Base-by-base conservation (phyloP, 1,140 invertebrate species). In the Scaptomyza hsui region DNA sequence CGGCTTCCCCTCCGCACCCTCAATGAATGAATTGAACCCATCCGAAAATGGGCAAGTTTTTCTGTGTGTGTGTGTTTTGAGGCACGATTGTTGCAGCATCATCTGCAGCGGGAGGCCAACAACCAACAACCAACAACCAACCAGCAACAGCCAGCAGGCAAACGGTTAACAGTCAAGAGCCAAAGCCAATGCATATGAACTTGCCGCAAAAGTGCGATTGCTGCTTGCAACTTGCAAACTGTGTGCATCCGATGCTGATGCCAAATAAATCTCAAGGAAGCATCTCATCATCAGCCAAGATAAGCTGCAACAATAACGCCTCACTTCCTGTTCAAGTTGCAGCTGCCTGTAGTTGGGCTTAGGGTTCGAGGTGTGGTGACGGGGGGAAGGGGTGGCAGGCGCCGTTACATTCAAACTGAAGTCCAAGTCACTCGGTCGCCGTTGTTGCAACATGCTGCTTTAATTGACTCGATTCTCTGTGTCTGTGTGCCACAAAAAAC, bases 251-350 rank as follows among this genome's bases (percentile, higher is more conserved):
- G 71, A 73, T 73, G 71, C 56, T 57, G 74, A 81, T 86, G 82
- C 78, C 82, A 86, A 88, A 86, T 83, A 88, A 88, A 88, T 88
- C 82, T 88, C 82, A 88, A 88, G 82, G 82, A 88, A 89, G 83
- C 82, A 81, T 78, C 82, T 78, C 45, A 55, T 55, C 52, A 55
- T 55, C 53, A 49, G 68, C 62, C 77, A n/a, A 73, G 74, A 86
- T 86, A 88, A 89, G 78, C 77, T 49, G 59, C 82, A 77, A 81
- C 81, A 86, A 88, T 88, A 80, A 64, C 74, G 71, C 60, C 65
- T 63, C 41, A 88, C 78, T 86, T 86, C 81, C 81, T 86, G 81
- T 78, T 81, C 81, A 86, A 81, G 77, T 81, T 79, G 81, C 26
- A 9, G 65, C 63, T 71, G 78, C 51, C 21, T 79, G 75, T 59